Evolutionary conservation across 2,888 invertebrate species (phyloP).

Genomic region (Sicus ferrugineus): DNA sequence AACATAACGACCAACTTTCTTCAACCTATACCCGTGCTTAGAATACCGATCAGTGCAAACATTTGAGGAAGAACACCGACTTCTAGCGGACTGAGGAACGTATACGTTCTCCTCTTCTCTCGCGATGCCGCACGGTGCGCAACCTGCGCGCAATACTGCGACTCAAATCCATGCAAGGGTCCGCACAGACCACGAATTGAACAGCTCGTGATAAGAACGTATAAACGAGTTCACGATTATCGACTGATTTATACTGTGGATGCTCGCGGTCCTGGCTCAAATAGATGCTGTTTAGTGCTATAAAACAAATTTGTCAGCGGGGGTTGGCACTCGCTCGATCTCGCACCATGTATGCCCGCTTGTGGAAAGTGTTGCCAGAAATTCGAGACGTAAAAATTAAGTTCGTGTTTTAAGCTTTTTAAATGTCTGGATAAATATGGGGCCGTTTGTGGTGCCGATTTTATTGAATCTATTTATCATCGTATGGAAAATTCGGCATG

Average conservation of each 20-base stretch:
- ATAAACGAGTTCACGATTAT: conserved; percentile 32
- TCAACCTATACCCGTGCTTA: not conserved
- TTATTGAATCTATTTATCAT: no score
- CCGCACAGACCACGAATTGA: not conserved
- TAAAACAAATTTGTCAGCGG: conserved; percentile 63
- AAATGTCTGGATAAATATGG: no score
- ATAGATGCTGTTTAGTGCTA: conserved; percentile 48
- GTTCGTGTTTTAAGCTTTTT: no score
- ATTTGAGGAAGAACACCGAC: no score
- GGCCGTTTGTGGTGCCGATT: no score
- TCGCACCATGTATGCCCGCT: conserved; percentile 38
- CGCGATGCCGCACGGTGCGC: not conserved
- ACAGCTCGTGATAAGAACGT: not conserved
- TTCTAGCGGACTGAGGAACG: no score
- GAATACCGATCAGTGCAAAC: no score
- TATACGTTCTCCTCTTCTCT: not conserved
- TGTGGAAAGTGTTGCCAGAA: no score
- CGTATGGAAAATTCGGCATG: no score
- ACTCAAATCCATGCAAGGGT: not conserved
- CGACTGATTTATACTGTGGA: conserved; percentile 59
- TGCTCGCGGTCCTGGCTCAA: not conserved
- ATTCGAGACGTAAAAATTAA: no score
- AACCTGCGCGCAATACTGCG: conserved; percentile 7
- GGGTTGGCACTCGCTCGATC: conserved; percentile 64
- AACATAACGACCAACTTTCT: no score